Conservation (phyloP, 2,113 vertebrate species). For the Lampris incognitus region DNA sequence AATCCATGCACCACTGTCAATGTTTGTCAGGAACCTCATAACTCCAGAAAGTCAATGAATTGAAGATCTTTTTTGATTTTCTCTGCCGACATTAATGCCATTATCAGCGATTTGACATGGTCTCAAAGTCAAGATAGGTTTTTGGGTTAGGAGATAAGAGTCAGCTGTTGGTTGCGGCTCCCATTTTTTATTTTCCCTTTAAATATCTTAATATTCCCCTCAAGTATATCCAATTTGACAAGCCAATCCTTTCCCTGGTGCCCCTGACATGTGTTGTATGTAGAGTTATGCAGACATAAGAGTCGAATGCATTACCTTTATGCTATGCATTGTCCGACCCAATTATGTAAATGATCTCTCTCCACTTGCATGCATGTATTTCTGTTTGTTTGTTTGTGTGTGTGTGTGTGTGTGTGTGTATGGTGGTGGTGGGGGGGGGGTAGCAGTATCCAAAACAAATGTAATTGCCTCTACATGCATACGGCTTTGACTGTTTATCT, state of each 20-base stretch:
- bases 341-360: slow-evolving; percentile 65
- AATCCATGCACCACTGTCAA: background rate
- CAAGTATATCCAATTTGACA: slow-evolving; percentile 52
- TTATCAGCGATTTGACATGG: background rate
- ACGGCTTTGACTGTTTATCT: too few species aligned
- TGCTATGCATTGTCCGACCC: slow-evolving; percentile 51
- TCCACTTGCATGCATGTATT: background rate
- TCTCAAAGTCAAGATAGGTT: background rate
- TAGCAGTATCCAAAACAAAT: too few species aligned
- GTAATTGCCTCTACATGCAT: too few species aligned
- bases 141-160: background rate
- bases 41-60: background rate
- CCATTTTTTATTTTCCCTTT: background rate
- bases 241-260: slow-evolving; percentile 36
- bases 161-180: background rate
- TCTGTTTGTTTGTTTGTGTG: slow-evolving; percentile 6
- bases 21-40: slow-evolving; percentile 41
- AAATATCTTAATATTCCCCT: background rate
- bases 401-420: background rate
- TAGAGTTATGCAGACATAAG: slow-evolving; percentile 61
- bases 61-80: background rate
- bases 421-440: too few species aligned
- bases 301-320: slow-evolving; percentile 53
- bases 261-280: slow-evolving; percentile 26
- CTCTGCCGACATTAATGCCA: background rate